Evolutionary conservation across 2,888 invertebrate species (phyloP).

Genomic region (Luperina nickerlii): DNA sequence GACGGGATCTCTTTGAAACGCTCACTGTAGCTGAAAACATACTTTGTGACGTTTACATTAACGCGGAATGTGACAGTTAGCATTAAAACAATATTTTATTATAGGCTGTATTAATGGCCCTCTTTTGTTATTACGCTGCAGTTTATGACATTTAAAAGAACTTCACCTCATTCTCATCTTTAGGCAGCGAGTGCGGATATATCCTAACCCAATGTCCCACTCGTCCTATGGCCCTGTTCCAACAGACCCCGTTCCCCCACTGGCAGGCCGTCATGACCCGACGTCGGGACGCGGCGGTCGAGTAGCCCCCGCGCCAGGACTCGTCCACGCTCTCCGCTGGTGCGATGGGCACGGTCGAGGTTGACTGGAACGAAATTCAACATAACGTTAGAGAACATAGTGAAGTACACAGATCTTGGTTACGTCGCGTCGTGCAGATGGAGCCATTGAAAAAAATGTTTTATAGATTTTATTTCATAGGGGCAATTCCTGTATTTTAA

Average conservation of each 20-base stretch:
- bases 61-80: neutral
- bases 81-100: no score
- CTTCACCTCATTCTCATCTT: conserved; percentile 78
- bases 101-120: no score
- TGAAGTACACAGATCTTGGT: neutral
- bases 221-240: conserved; percentile 91
- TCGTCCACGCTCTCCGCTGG: conserved; percentile 83
- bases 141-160: neutral
- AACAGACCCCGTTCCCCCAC: conserved; percentile 94
- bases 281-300: conserved; percentile 84
- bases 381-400: neutral
- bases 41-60: neutral
- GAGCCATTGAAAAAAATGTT: neutral
- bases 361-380: conserved; percentile 69
- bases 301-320: conserved; percentile 85
- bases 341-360: conserved; percentile 72
- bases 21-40: neutral
- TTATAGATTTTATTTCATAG: neutral
- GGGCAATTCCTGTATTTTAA: neutral
- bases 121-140: no score
- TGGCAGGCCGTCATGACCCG: conserved; percentile 82
- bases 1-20: neutral
- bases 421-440: no score
- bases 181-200: conserved; percentile 91
- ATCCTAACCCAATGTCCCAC: conserved; percentile 95